Conservation (phyloP, 2,888 invertebrate species). For the Leistus spinibarbis region DNA sequence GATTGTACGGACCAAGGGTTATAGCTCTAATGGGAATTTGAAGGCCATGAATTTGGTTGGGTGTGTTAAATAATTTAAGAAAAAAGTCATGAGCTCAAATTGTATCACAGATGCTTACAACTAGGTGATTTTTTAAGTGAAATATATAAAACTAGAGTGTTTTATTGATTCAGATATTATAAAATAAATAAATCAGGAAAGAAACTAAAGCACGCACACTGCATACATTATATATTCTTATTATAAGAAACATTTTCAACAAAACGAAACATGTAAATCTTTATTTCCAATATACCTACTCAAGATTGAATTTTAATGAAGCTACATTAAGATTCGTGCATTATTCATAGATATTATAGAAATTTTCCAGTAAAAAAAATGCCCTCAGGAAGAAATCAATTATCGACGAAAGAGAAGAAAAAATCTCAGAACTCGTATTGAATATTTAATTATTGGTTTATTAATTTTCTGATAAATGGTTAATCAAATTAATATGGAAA, state of each 20-base stretch:
- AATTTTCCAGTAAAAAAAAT: slow-evolving; percentile 8
- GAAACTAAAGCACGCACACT: too few relatives aligned
- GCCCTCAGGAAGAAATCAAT: slow-evolving; percentile 15
- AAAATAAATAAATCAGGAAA: too few relatives aligned
- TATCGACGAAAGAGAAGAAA: neutral
- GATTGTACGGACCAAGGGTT: neutral
- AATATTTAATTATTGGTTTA: slow-evolving; percentile 25
- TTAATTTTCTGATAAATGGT: slow-evolving; percentile 11
- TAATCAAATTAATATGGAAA: neutral
- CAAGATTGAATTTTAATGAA: slow-evolving; percentile 10
- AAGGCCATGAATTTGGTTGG: neutral
- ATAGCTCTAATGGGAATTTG: neutral
- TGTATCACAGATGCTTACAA: neutral
- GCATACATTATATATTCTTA: too few relatives aligned
- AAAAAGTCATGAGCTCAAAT: neutral
- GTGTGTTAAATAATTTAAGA: neutral
- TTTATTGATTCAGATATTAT: too few relatives aligned
- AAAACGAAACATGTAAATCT: neutral
- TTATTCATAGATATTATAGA: slow-evolving; percentile 32
- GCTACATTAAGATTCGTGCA: slow-evolving; percentile 25
- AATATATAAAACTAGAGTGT: neutral
- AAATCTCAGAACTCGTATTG: neutral
- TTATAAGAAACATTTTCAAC: too few relatives aligned
- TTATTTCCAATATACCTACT: neutral
- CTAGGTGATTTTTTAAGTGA: neutral